phyloP scores from a whole-genome alignment of 2,888 invertebrate genomes.

The Lasioglossum pauxillum region DNA sequence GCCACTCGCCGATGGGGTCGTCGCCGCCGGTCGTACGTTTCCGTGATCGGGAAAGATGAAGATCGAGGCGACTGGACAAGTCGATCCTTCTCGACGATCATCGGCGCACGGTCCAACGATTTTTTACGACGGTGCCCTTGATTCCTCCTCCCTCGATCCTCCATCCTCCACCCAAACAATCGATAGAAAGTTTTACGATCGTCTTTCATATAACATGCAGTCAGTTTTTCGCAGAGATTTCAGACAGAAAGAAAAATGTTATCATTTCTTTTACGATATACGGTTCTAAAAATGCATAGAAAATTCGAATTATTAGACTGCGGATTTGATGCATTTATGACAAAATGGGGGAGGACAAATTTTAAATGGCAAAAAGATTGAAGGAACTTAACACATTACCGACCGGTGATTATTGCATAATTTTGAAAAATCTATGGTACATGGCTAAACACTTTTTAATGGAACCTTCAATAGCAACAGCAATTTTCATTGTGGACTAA shows the following conservation, averaged over 20 bases:
- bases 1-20: slow-evolving; percentile 72
- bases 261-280: no score
- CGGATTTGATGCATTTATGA: no score
- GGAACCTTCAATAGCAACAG: no score
- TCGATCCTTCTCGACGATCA: background rate
- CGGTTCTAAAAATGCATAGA: background rate
- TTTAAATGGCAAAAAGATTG: no score
- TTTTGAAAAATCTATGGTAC: no score
- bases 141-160: slow-evolving; percentile 11
- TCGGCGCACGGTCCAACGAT: background rate
- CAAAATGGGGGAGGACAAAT: no score
- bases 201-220: background rate
- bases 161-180: background rate
- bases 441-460: no score
- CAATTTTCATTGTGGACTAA: no score
- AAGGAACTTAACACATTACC: no score
- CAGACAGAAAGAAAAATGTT: no score
- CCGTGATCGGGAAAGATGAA: slow-evolving; percentile 28
- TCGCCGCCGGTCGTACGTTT: slow-evolving; percentile 67
- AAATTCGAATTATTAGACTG: background rate
- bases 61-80: slow-evolving; percentile 18
- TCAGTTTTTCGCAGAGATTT: background rate
- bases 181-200: background rate
- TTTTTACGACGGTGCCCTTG: slow-evolving; percentile 21
- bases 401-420: no score